Conservation (phyloP, 2,888 invertebrate genomes). For the Ditula angustiorana region DNA sequence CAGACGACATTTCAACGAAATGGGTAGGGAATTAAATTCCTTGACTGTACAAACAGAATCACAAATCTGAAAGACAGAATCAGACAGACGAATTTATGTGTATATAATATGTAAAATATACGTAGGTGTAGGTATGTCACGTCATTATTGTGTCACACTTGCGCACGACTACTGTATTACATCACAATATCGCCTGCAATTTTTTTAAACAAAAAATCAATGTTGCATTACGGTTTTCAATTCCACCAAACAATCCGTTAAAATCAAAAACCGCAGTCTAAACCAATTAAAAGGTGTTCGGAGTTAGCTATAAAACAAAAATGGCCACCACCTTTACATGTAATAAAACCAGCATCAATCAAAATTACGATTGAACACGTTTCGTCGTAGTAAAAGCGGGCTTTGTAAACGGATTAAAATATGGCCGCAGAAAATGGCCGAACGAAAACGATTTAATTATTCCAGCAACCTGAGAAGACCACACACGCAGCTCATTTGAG, state of each 20-base stretch:
- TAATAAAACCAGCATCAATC: slow-evolving; percentile 42
- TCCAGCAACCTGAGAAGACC: slow-evolving; percentile 68
- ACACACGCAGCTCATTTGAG: slow-evolving; percentile 82
- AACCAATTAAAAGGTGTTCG: slow-evolving; percentile 16
- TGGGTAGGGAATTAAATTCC: too few relatives aligned
- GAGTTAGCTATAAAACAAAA: slow-evolving; percentile 29
- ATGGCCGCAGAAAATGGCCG: slow-evolving; percentile 62
- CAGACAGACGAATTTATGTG: too few relatives aligned
- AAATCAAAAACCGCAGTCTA: background rate
- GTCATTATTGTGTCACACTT: too few relatives aligned
- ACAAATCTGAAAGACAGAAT: too few relatives aligned
- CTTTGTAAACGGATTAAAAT: slow-evolving; percentile 68
- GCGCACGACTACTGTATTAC: too few relatives aligned
- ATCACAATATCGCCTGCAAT: too few relatives aligned
- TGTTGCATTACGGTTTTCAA: background rate
- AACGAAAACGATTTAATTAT: slow-evolving; percentile 74
- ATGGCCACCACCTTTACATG: slow-evolving; percentile 30
- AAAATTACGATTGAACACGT: slow-evolving; percentile 45
- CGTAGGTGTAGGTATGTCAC: too few relatives aligned
- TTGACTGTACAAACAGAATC: too few relatives aligned
- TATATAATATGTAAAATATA: too few relatives aligned
- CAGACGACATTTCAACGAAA: too few relatives aligned
- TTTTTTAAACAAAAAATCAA: too few relatives aligned
- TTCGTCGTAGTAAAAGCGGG: slow-evolving; percentile 49
- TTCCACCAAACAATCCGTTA: background rate